Base-by-base conservation (phyloP, 1,140 invertebrate genomes). In the Polyergus mexicanus region DNA sequence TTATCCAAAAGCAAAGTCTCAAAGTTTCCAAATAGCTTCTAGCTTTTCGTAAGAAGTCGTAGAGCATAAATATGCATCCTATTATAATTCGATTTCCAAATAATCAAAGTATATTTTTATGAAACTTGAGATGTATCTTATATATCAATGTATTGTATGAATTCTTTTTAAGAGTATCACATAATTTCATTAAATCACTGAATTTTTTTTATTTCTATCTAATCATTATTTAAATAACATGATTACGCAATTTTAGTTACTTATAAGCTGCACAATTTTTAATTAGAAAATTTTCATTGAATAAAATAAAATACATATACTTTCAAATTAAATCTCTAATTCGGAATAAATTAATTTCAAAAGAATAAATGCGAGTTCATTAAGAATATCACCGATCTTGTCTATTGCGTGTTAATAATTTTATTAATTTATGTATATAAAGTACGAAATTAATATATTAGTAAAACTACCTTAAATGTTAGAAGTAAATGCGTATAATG, bases 1-100 rank as follows among this genome's bases (percentile, higher is more conserved):
- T 83, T 83, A 74, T 83, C 54, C 68, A 28, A 74, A 83, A 80
- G 65, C 65, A 28, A 41, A 83, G 68, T 60, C 19, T 44, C 66
- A 28, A 81, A 81, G 51, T 81, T 81, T 60, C 11, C 54, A 28
- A 83, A 83, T 63, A 22, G 68, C 68, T 62, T 74, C 22, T 19
- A 25, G 28, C 78, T 83, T 72, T 74, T 22, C 54, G 54, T 54
- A 44, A 72, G 78, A 83, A 54, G 11, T 44, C 54, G 22, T 32
- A 72, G 32, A 32, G 0, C 22, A 60, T 60, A 60, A 28, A 68
- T 68, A 74, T 35, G 7, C 56, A 58, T 71, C 28, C n/a, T 32
- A 10, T 54, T 41, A 47, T 35, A 77, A 77, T 63, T 13, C 7
- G 32, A 77, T 76, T 76, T 76, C 22, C 5, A 56, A 22, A 11